Evolutionary conservation across 2,888 invertebrate genomes (phyloP).

Genomic region (Aporophyla nigra): DNA sequence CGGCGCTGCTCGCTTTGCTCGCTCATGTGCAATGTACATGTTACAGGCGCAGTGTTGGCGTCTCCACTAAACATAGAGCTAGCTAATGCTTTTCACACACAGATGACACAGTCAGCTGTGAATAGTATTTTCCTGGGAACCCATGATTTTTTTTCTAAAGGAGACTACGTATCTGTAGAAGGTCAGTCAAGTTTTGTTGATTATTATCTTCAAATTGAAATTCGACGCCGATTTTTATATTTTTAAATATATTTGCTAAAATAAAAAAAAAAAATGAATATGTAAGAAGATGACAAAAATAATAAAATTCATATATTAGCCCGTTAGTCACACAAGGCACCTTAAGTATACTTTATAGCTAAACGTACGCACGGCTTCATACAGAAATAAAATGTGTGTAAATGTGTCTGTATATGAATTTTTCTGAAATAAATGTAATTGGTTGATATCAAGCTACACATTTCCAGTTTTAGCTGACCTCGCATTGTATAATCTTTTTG

Average conservation of each 20-base stretch:
- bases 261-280: no score
- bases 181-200: slow-evolving; percentile 20
- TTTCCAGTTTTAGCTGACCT: no score
- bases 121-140: slow-evolving; percentile 38
- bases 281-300: neutral
- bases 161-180: slow-evolving; percentile 44
- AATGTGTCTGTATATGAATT: no score
- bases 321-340: neutral
- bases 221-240: no score
- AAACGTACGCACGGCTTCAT: no score
- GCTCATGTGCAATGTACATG: neutral
- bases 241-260: no score
- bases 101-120: neutral
- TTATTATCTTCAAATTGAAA: neutral
- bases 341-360: neutral
- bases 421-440: no score
- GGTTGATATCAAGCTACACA: no score
- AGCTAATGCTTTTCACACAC: slow-evolving; percentile 3
- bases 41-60: slow-evolving; percentile 46
- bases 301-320: neutral
- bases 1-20: neutral
- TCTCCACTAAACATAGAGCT: slow-evolving; percentile 26
- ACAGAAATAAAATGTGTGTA: no score
- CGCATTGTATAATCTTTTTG: no score
- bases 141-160: slow-evolving; percentile 41